phyloP scores from a whole-genome alignment of 2,797 vertebrate species.

The Mormyrus proboscirostris region DNA sequence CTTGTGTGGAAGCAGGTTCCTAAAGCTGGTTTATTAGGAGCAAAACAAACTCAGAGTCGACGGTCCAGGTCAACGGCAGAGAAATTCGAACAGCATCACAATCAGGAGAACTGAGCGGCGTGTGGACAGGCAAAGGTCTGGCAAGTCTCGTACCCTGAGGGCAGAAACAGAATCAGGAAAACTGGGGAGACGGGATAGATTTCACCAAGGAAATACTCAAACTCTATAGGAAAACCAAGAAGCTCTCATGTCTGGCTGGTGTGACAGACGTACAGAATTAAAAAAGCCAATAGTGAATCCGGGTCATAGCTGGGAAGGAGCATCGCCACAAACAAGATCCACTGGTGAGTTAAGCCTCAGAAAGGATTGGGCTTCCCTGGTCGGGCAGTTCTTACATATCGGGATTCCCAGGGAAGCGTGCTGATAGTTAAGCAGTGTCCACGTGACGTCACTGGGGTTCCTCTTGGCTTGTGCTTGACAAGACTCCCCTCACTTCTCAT shows the following conservation, averaged over 20 bases:
- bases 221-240: not conserved
- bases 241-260: too few species aligned
- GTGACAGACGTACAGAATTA: not conserved
- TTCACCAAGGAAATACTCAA: not conserved
- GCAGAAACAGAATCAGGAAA: not conserved
- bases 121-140: not conserved
- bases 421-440: not conserved
- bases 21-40: not conserved
- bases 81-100: not conserved
- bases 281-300: not conserved
- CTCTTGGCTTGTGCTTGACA: slow-evolving; percentile 35
- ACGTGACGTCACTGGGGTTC: slow-evolving; percentile 43
- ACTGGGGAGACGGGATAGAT: not conserved
- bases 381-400: not conserved
- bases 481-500: not conserved
- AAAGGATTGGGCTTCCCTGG: not conserved
- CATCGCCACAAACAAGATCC: not conserved
- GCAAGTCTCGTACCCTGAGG: too few species aligned
- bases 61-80: not conserved
- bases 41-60: not conserved
- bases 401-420: not conserved
- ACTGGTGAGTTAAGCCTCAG: not conserved
- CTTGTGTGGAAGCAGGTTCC: not conserved
- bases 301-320: not conserved
- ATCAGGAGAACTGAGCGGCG: not conserved